Evolutionary conservation across 1,140 invertebrate genomes (phyloP), one percentile per base, ranked within the genome.

Genomic region (Trachelipus rathkii): DNA sequence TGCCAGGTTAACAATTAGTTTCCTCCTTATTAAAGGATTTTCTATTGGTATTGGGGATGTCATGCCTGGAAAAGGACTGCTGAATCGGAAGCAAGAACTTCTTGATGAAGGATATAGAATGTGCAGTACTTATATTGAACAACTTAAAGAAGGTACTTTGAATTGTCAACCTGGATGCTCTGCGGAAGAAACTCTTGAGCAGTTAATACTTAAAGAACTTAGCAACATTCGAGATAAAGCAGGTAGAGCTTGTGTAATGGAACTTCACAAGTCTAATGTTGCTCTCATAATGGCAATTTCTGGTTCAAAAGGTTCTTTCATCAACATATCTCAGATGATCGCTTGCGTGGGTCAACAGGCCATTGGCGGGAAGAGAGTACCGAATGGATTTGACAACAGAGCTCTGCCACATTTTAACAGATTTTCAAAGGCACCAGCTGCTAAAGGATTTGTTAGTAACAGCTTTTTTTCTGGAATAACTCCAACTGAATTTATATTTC

Each of bases 311-410:
- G 95, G 82, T 33, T 82, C 82, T 8, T 95, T 95, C 82, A 99
- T 99, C 83, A 99, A 99, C 83, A 99, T 99, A 81, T 99, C 96
- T 7, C 98, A 99, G 87, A 99, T 99, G 97, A 97, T 99, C 81
- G 96, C 96, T 5, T 99, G 96, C 87, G 97, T 99, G 0, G 98
- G 98, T 0, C 98, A 99, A 84, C 98, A 99, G 88, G 96, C 97
- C 82, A 92, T 99, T 71, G 97, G 95, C 85, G 97, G 97, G 21
- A 94, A 97, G 85, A 89, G 98, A 77, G 96, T 97, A 13, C 93
- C 94, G n/a, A 92, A 97, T 86, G 95, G 95, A 5, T 98, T 97
- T 85, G 92, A 95, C 83, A 89, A 96, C 83, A 86, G 98, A 78
- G 95, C 95, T 5, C 85, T 99, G 70, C 97, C 97, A 8, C 96